Percentiles rank a stretch among this genome's conserved stretches.
phyloP scores from a whole-genome alignment of 2,113 vertebrate species.

The Macquaria ambigua region DNA sequence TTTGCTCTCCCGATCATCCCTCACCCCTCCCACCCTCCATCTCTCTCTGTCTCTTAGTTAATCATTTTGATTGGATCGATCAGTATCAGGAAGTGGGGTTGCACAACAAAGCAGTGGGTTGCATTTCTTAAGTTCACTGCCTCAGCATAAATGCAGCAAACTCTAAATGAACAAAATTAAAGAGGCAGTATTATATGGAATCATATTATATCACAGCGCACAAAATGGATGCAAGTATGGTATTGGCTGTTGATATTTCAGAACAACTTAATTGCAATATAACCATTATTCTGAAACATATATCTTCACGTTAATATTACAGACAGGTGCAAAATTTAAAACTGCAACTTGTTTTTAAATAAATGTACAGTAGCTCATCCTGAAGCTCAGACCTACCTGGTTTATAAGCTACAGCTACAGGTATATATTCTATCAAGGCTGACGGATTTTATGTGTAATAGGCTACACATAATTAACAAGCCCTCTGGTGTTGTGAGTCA shows the following conservation, averaged over 20 bases:
- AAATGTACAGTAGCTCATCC: neutral
- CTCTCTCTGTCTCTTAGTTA: constrained; percentile 48
- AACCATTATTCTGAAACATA: neutral
- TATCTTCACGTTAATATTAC: neutral
- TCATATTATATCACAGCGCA: neutral
- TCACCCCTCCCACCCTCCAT: neutral
- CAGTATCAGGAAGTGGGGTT: constrained; percentile 60
- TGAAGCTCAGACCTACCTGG: neutral
- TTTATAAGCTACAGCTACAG: constrained; percentile 17
- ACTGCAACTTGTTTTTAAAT: neutral
- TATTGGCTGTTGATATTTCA: neutral
- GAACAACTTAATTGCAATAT: neutral
- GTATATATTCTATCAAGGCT: constrained; percentile 38
- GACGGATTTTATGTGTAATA: constrained; percentile 14
- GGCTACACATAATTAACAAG: constrained; percentile 29
- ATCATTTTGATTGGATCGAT: constrained; percentile 71
- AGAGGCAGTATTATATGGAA: neutral
- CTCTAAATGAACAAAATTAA: constrained; percentile 1
- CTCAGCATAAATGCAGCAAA: constrained; percentile 55
- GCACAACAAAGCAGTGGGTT: constrained; percentile 43
- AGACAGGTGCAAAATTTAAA: neutral
- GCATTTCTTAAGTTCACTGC: constrained; percentile 22
- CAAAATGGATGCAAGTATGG: neutral
- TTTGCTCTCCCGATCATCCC: constrained; percentile 44
- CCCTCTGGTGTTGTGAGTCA: constrained; percentile 8